phyloP scores from a whole-genome alignment of 2,113 vertebrate genomes.

The Talpa occidentalis region DNA sequence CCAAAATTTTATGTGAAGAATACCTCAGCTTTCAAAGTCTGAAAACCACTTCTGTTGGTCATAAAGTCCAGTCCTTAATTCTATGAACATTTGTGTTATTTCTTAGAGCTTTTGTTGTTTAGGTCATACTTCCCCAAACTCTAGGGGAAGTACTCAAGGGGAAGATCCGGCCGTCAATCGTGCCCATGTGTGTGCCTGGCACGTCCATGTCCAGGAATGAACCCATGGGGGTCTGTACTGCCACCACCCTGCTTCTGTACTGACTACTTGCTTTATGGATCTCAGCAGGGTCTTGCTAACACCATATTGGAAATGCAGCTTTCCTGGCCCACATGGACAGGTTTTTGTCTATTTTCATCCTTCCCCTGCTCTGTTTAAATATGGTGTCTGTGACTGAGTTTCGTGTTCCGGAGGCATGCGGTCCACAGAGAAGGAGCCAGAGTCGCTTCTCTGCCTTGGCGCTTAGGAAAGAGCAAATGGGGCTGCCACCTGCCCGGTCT shows the following conservation, averaged over 20 bases:
- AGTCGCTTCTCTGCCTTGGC: conserved; percentile 84
- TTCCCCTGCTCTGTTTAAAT: conserved; percentile 82
- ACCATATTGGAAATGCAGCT: conserved; percentile 82
- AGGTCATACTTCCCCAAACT: neutral
- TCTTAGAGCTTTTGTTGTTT: neutral
- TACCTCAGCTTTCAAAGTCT: conserved; percentile 30
- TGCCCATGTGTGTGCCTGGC: neutral
- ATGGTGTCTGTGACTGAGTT: conserved; percentile 83
- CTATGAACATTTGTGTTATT: neutral
- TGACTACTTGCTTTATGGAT: conserved; percentile 66
- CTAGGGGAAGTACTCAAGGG: neutral
- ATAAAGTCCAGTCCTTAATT: neutral
- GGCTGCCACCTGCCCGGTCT: conserved; percentile 83
- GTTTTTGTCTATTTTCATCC: conserved; percentile 83
- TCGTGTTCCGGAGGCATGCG: conserved; percentile 81
- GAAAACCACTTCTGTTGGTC: conserved; percentile 8
- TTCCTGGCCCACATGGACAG: conserved; percentile 83
- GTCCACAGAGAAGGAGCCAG: conserved; percentile 82
- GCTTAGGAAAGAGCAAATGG: conserved; percentile 84
- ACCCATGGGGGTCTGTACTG: neutral
- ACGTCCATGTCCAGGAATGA: neutral
- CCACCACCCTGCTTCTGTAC: conserved; percentile 29
- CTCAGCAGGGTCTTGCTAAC: conserved; percentile 79
- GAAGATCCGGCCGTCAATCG: neutral
- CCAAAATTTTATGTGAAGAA: neutral